These are phyloP conservation scores for Prorops nasuta DNA, from an alignment of 1,140 invertebrate species.

Conservation along the genomic window DNA sequence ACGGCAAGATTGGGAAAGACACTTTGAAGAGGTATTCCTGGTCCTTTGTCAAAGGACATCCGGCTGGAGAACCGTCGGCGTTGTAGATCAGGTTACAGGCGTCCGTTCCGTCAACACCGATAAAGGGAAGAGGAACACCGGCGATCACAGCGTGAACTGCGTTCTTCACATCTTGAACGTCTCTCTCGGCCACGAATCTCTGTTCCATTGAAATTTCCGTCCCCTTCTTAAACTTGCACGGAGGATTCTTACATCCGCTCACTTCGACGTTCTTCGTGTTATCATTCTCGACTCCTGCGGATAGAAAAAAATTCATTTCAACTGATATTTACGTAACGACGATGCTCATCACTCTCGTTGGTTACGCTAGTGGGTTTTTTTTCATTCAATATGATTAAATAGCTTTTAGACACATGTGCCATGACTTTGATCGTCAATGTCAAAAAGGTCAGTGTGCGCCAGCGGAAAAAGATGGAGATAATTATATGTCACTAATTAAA, in stretches of 20 bases:
- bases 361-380: too few species aligned
- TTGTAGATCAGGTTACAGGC: slow-evolving; percentile 67
- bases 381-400: too few species aligned
- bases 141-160: slow-evolving; percentile 62
- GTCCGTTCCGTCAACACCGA: slow-evolving; percentile 70
- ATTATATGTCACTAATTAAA: too few species aligned
- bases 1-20: slow-evolving; percentile 62
- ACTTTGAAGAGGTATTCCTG: slow-evolving; percentile 69
- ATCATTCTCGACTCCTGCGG: slow-evolving; percentile 14
- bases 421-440: too few species aligned
- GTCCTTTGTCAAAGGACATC: slow-evolving; percentile 67
- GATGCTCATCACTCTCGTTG: neutral
- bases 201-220: slow-evolving; percentile 58
- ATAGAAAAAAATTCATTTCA: slow-evolving; percentile 3
- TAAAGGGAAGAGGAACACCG: slow-evolving; percentile 67
- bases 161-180: slow-evolving; percentile 55
- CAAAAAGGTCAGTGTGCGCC: too few species aligned
- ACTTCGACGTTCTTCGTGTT: slow-evolving; percentile 53
- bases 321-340: neutral
- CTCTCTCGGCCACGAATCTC: slow-evolving; percentile 59
- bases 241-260: slow-evolving; percentile 61
- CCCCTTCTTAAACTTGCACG: slow-evolving; percentile 66
- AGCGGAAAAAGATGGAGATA: too few species aligned
- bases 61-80: slow-evolving; percentile 57
- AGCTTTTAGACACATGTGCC: too few species aligned